Evolutionary conservation across 2,113 vertebrate species (phyloP), one percentile per base, ranked within the genome.

Genomic region (Paedocypris sp.): DNA sequence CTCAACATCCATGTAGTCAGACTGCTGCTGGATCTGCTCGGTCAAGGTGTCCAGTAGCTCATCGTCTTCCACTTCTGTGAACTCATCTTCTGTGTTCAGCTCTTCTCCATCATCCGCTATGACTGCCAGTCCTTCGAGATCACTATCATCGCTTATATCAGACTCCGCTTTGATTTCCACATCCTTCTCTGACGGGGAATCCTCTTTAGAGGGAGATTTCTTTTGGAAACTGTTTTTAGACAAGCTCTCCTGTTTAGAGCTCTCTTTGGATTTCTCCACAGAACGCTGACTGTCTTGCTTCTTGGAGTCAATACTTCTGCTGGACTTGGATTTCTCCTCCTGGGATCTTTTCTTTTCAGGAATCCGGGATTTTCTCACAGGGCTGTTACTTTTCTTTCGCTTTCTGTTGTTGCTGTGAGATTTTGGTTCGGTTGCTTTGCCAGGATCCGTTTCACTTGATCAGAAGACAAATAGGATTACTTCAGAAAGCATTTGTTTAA

Each of bases 61-160:
- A 39, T 46, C 36, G 16, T 60, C 28, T 3, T 26, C 8, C 9
- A 5, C 2, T 16, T 54, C 57, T 2, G 15, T 36, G 41, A 31
- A 15, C 16, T 67, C 59, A 50, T 33, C 35, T 22, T 65, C 67
- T 19, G 33, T 31, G 1, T 22, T 56, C 11, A 58, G 19, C 16
- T 43, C 56, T 51, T 66, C 62, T 29, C 35, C 42, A 38, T 65
- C 56, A 45, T 70, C 68, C 25, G 50, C 68, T 23, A 66, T 61
- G 5, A 70, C 68, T 7, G 38, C 57, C 7, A 70, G n/a, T 2
- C 68, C 68, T 62, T 66, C 62, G 20, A 70, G 62, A 22, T 70
- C 68, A 62, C 58, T 51, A 26, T 56, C 68, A 32, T 52, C 53
- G 26, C 23, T 20, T 19, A 1, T 47, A 3, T 25, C 62, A 64